Evolutionary conservation across 2,888 invertebrate species (phyloP).

Genomic region (Macaria liturata): DNA sequence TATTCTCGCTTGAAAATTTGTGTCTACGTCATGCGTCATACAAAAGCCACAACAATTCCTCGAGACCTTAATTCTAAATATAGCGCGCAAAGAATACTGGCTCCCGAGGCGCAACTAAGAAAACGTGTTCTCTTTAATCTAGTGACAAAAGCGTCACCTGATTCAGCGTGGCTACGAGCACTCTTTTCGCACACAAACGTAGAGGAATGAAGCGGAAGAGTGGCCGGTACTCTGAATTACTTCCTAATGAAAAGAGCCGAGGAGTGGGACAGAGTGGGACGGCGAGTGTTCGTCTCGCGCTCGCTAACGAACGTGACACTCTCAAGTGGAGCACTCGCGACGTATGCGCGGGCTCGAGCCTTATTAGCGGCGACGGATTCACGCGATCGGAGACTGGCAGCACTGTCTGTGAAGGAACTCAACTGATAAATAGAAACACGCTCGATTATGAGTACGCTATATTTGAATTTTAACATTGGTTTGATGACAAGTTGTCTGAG

Average conservation of each 20-base stretch:
- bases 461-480: constrained; percentile 2
- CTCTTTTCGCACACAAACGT: constrained; percentile 70
- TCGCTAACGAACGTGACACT: constrained; percentile 78
- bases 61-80: constrained; percentile 69
- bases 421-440: neutral
- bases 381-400: constrained; percentile 17
- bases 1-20: constrained; percentile 1
- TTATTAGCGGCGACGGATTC: constrained; percentile 49
- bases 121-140: constrained; percentile 80
- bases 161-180: constrained; percentile 74
- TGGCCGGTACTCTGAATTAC: constrained; percentile 80
- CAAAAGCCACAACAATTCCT: constrained; percentile 37
- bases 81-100: constrained; percentile 62
- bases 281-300: constrained; percentile 68
- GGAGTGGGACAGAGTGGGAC: constrained; percentile 69
- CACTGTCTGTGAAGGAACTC: constrained; percentile 22
- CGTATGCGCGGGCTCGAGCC: constrained; percentile 49
- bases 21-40: constrained; percentile 11
- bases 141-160: constrained; percentile 81
- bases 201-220: constrained; percentile 81
- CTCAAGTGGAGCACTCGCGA: constrained; percentile 63
- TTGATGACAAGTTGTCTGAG: neutral
- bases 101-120: constrained; percentile 58
- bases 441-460: neutral
- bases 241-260: constrained; percentile 82